Percentiles rank a stretch among this genome's conserved stretches.
Conservation (phyloP, 2,888 invertebrate genomes). For the Trissolcus japonicus region DNA sequence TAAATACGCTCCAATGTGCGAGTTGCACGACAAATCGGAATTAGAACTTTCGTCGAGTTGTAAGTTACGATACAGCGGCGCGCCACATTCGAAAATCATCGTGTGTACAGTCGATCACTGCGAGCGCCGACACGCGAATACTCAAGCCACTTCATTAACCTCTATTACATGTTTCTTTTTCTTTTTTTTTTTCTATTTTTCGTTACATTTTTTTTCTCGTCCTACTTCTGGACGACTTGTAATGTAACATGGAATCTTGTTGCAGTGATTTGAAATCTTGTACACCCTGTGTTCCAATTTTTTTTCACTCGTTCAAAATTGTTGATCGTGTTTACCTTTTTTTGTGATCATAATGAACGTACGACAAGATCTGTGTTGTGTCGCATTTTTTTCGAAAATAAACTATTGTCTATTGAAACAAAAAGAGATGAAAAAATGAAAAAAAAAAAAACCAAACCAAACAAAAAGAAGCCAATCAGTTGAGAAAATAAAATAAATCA, state of each 20-base stretch:
- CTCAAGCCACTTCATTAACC: too few relatives aligned
- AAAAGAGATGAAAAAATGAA: too few relatives aligned
- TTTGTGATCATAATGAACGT: too few relatives aligned
- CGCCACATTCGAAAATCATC: constrained; percentile 3
- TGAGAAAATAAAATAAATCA: too few relatives aligned
- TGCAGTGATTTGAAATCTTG: too few relatives aligned
- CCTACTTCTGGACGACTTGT: neutral
- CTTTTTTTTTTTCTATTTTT: neutral
- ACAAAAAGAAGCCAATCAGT: too few relatives aligned
- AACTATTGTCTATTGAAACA: too few relatives aligned
- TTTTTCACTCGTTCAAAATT: constrained; percentile 1
- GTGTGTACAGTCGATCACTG: constrained; percentile 29
- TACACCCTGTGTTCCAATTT: constrained; percentile 1
- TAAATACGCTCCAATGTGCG: constrained; percentile 38
- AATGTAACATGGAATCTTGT: too few relatives aligned
- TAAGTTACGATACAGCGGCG: constrained; percentile 29
- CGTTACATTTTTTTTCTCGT: constrained; percentile 2
- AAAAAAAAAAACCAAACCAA: too few relatives aligned
- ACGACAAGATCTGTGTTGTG: too few relatives aligned
- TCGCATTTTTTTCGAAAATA: too few relatives aligned
- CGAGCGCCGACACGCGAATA: constrained; percentile 23
- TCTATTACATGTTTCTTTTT: neutral
- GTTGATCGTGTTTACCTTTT: neutral
- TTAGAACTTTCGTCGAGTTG: constrained; percentile 16
- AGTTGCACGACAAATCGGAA: constrained; percentile 36